phyloP scores from a whole-genome alignment of 2,113 vertebrate species.

The Collichthys lucidus region DNA sequence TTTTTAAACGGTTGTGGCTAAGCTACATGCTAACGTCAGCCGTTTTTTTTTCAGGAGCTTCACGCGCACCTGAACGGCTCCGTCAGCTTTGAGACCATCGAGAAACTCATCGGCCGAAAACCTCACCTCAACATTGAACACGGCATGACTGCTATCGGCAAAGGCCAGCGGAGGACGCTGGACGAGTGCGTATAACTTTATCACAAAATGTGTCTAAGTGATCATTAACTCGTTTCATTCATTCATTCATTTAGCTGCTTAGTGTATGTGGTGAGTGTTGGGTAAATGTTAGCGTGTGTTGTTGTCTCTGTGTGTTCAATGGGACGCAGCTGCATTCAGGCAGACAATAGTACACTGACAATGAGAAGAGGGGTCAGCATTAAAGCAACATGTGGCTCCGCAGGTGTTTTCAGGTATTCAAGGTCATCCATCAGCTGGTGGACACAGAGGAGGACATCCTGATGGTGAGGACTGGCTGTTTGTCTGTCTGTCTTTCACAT shows the following conservation, averaged over 20 bases:
- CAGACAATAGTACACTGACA: neutral
- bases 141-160: slow-evolving; percentile 91
- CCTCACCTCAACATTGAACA: slow-evolving; percentile 89
- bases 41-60: slow-evolving; percentile 87
- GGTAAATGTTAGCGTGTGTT: no score
- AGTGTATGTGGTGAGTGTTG: no score
- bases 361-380: neutral
- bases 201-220: neutral
- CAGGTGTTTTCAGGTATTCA: slow-evolving; percentile 96
- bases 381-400: slow-evolving; percentile 36
- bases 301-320: neutral
- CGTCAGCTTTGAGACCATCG: slow-evolving; percentile 91
- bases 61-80: slow-evolving; percentile 97
- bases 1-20: neutral
- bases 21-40: slow-evolving; percentile 54
- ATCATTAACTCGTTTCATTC: neutral
- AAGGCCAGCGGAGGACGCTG: slow-evolving; percentile 90
- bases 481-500: no score
- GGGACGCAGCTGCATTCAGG: neutral
- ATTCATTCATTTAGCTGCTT: neutral
- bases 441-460: slow-evolving; percentile 92
- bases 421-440: slow-evolving; percentile 94
- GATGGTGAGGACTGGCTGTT: slow-evolving; percentile 83
- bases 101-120: slow-evolving; percentile 89
- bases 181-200: slow-evolving; percentile 87